These are phyloP conservation scores for Schizaphis graminum DNA, from an alignment of 2,888 invertebrate genomes.

Conservation along the genomic window DNA sequence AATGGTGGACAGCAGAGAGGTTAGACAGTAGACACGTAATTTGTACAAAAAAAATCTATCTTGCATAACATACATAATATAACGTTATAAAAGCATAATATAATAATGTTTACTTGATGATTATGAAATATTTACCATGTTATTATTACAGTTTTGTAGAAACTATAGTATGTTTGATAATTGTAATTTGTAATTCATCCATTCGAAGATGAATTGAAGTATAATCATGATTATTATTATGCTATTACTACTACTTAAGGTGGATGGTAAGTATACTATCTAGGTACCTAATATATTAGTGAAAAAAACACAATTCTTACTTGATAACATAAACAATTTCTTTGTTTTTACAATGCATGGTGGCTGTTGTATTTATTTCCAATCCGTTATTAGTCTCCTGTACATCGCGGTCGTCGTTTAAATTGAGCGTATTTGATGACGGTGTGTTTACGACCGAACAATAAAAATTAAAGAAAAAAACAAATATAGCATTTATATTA, in stretches of 20 bases:
- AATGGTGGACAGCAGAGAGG: neutral
- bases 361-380: neutral
- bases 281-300: neutral
- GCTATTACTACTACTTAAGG: neutral
- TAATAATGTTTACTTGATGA: neutral
- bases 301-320: neutral
- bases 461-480: neutral
- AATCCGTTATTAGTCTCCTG: neutral
- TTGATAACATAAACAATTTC: neutral
- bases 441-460: neutral
- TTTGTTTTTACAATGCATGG: neutral
- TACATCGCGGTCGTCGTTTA: neutral
- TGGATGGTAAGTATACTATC: neutral
- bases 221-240: neutral
- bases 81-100: neutral
- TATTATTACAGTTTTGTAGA: neutral
- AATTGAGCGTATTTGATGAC: neutral
- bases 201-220: neutral
- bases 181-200: neutral
- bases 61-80: neutral
- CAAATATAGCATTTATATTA: neutral
- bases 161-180: neutral
- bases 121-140: neutral
- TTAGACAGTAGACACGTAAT: neutral
- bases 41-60: neutral